Evolutionary conservation across 2,797 vertebrate species (phyloP).

Genomic region (Pseudotriccus pelzelni): DNA sequence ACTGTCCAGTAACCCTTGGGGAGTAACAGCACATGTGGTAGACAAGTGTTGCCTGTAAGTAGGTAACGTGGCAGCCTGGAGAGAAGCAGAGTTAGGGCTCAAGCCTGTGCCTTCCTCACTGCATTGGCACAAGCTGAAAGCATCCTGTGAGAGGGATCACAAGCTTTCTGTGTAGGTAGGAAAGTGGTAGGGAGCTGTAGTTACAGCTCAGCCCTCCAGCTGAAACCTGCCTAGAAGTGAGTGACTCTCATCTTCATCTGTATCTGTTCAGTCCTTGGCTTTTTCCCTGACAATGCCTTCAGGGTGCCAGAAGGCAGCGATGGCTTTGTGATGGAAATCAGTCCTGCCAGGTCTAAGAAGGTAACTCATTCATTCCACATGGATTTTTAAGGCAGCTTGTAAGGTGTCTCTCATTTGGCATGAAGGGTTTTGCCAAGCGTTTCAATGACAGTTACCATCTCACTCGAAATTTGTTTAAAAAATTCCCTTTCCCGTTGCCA

Average conservation of each 20-base stretch:
- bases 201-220: neutral
- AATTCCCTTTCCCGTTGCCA: neutral
- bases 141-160: neutral
- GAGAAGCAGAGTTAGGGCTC: neutral
- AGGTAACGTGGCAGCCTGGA: neutral
- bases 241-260: neutral
- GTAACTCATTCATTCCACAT: neutral
- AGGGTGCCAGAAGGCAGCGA: neutral
- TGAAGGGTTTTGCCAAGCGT: neutral
- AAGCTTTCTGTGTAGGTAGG: neutral
- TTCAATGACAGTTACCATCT: neutral
- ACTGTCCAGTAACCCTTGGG: neutral
- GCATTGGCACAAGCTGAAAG: neutral
- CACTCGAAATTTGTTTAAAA: neutral
- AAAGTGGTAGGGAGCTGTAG: neutral
- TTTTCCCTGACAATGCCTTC: neutral
- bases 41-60: neutral
- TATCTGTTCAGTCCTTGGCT: neutral
- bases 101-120: neutral
- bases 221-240: neutral
- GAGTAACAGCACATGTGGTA: neutral
- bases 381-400: conserved; percentile 15
- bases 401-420: neutral
- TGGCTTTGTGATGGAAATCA: conserved; percentile 26
- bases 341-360: neutral